These are phyloP conservation scores for Danio choprae DNA, from an alignment of 2,797 vertebrate species.

Conservation along the genomic window DNA sequence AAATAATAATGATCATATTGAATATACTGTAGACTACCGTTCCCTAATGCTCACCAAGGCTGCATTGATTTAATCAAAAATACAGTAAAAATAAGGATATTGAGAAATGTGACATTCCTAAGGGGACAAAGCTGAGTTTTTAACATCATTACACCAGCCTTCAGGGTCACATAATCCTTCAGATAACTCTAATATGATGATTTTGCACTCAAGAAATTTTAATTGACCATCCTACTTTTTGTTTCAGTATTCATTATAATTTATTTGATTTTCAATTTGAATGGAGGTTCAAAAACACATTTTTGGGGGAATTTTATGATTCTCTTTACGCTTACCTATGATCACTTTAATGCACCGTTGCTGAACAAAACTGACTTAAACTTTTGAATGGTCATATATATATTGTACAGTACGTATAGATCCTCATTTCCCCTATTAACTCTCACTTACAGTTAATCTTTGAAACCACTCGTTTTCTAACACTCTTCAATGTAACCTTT, in stretches of 20 bases:
- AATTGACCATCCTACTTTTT: too few relatives aligned
- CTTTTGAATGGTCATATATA: background rate
- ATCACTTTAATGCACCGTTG: background rate
- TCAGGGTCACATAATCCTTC: too few relatives aligned
- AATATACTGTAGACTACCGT: background rate
- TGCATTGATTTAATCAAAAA: slow-evolving; percentile 10
- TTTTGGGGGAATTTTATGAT: too few relatives aligned
- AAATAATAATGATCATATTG: background rate
- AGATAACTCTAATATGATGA: too few relatives aligned
- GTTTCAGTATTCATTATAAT: background rate
- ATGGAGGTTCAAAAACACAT: too few relatives aligned
- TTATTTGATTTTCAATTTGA: too few relatives aligned
- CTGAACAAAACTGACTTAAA: background rate
- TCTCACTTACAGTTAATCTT: background rate
- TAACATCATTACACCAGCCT: background rate
- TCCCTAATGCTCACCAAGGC: background rate
- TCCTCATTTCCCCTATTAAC: background rate
- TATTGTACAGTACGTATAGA: background rate
- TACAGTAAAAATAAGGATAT: background rate
- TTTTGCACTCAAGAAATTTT: too few relatives aligned
- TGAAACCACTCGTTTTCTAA: background rate
- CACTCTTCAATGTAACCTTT: background rate
- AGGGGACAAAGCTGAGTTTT: background rate
- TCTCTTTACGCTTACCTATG: background rate
- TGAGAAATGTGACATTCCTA: background rate